Percentiles rank a stretch among this genome's conserved stretches.
These are phyloP conservation scores for Fopius arisanus DNA, from an alignment of 1,140 invertebrate species.

Conservation along the genomic window DNA sequence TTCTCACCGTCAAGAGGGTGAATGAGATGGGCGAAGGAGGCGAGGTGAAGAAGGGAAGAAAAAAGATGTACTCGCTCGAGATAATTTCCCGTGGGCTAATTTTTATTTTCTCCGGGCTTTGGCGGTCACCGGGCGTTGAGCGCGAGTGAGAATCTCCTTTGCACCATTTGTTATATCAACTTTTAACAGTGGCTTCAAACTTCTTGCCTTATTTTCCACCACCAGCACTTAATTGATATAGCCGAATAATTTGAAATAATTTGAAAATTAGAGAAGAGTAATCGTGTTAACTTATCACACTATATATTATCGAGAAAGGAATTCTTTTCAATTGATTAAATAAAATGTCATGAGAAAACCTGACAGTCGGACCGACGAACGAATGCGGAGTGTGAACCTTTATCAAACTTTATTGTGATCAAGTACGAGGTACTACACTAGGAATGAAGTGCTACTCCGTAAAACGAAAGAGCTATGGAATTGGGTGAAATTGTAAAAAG, in stretches of 20 bases:
- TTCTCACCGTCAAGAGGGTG: background rate
- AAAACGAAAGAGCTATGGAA: background rate
- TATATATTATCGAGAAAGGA: too few relatives aligned
- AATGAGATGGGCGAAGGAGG: background rate
- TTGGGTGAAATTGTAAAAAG: background rate
- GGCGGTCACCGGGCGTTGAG: background rate
- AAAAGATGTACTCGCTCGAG: conserved; percentile 16
- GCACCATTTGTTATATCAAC: background rate
- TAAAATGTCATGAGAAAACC: background rate
- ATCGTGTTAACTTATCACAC: background rate
- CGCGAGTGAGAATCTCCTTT: background rate
- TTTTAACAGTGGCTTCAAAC: background rate
- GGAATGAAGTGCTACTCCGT: too few relatives aligned
- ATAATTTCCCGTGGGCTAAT: conserved; percentile 60
- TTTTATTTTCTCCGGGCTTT: conserved; percentile 38
- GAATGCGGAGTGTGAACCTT: too few relatives aligned
- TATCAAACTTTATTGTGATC: too few relatives aligned
- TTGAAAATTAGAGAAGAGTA: background rate
- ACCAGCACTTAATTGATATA: background rate
- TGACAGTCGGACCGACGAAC: too few relatives aligned
- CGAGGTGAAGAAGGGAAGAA: conserved; percentile 7
- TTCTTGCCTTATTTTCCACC: background rate
- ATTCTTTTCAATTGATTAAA: too few relatives aligned
- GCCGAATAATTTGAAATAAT: background rate
- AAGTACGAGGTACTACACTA: too few relatives aligned